Percentiles rank a stretch among this genome's conserved stretches.
Evolutionary conservation across 2,888 invertebrate genomes (phyloP).

Genomic region (Pseudococcus longispinus): DNA sequence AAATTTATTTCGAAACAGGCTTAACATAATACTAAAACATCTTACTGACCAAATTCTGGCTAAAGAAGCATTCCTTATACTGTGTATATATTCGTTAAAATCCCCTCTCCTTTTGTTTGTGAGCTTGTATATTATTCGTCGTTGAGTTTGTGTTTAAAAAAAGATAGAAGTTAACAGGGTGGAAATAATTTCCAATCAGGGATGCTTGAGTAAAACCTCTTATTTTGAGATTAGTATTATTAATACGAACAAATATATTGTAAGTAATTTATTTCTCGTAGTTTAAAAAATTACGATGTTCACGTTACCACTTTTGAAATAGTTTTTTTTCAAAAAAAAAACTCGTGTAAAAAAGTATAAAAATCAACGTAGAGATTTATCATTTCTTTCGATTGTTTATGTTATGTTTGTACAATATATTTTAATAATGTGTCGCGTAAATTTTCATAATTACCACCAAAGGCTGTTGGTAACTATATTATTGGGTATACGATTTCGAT

Average conservation of each 20-base stretch:
- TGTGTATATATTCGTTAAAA: slow-evolving; percentile 2
- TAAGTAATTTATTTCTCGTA: slow-evolving; percentile 44
- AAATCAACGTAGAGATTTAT: neutral
- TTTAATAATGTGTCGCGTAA: neutral
- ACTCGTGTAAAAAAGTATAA: neutral
- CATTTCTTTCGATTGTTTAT: neutral
- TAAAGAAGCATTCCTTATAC: neutral
- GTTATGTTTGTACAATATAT: slow-evolving; percentile 42
- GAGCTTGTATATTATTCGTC: neutral
- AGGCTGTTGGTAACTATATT: neutral
- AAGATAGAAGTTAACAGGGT: neutral
- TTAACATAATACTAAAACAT: slow-evolving; percentile 9
- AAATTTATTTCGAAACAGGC: neutral
- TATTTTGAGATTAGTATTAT: slow-evolving; percentile 22
- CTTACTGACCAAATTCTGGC: neutral
- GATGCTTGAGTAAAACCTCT: neutral
- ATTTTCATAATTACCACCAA: neutral
- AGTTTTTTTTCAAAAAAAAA: neutral
- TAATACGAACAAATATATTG: slow-evolving; percentile 34
- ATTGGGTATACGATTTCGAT: neutral
- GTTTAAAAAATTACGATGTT: neutral
- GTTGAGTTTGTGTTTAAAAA: neutral
- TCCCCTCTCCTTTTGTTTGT: neutral
- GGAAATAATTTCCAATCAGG: slow-evolving; percentile 15
- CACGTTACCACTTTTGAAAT: slow-evolving; percentile 14